Conservation (phyloP, 1,140 invertebrate genomes). For the Epicauta chinensis region DNA sequence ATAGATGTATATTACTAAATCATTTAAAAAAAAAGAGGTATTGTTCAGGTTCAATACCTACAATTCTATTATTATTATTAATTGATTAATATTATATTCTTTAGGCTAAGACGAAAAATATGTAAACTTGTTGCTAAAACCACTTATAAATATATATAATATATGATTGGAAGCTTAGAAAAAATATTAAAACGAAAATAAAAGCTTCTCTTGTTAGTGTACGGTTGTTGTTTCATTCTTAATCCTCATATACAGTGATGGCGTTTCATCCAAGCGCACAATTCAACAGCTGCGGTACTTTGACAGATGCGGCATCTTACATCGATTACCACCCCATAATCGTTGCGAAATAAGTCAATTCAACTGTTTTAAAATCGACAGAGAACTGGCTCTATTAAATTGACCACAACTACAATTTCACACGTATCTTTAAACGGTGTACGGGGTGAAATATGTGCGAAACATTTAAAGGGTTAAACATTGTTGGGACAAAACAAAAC, state of each 20-base stretch:
- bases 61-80: slow-evolving; percentile 8
- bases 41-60: neutral
- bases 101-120: slow-evolving; percentile 15
- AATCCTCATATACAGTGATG: no score
- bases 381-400: slow-evolving; percentile 24
- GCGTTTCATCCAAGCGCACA: no score
- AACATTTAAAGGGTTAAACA: slow-evolving; percentile 3
- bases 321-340: no score
- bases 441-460: slow-evolving; percentile 17
- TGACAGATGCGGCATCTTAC: neutral
- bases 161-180: neutral
- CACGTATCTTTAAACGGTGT: slow-evolving; percentile 21
- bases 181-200: slow-evolving; percentile 7
- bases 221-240: neutral
- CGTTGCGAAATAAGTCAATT: no score
- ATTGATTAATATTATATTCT: slow-evolving; percentile 13
- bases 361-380: no score
- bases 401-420: slow-evolving; percentile 30
- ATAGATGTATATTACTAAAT: neutral
- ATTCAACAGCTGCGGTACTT: no score
- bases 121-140: neutral
- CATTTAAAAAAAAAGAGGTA: slow-evolving; percentile 4
- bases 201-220: slow-evolving; percentile 7
- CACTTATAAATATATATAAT: slow-evolving; percentile 2
- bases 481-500: neutral